Base-by-base conservation (phyloP, 1,140 invertebrate genomes). In the Tetragonula clypearis region DNA sequence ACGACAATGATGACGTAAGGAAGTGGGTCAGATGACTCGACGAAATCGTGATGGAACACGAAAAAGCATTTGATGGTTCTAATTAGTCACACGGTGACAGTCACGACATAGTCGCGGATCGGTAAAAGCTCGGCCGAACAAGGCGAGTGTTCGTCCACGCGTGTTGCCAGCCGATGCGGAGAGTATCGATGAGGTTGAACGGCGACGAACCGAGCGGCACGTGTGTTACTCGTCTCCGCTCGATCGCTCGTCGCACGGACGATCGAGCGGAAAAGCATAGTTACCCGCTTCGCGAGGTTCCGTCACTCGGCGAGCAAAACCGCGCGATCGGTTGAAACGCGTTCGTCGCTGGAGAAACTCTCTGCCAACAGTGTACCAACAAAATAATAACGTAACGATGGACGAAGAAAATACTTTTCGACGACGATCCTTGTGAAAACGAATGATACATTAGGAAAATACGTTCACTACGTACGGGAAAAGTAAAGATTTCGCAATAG, bases 141-240 rank as follows among this genome's bases (percentile, higher is more conserved):
- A 79, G 86, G 88, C 79, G 83, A n/a, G 86, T 82, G 76, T 35
- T 82, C 79, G 62, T 75, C 85, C 79, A 83, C 88, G 88, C 88
- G 78, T 79, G 79, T 53, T 60, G 60, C 78, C 56, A 75, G 56
- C 49, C 19, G 41, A 12, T 21, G n/a, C 78, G 30, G 8, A 14
- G 41, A 21, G 21, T 15, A 23, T 55, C 66, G 49, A 21, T 35
- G 68, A 56, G 68, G 35, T 73, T 26, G 79, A 30, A 19, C 68
- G 66, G 14, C n/a, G 65, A 55, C 26, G 78, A 56, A 23, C 21
- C 53, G 68, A 79, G 65, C 65, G 66, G 53, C 79, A 66, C 30
- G 21, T 53, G 12, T 35, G 65, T 53, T 62, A 62, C 60, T 62
- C 23, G 60, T 62, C 60, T 62, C 6, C 65, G 68, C 35, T 72